Evolutionary conservation across 2,797 vertebrate genomes (phyloP).

Genomic region (Macropodus opercularis): DNA sequence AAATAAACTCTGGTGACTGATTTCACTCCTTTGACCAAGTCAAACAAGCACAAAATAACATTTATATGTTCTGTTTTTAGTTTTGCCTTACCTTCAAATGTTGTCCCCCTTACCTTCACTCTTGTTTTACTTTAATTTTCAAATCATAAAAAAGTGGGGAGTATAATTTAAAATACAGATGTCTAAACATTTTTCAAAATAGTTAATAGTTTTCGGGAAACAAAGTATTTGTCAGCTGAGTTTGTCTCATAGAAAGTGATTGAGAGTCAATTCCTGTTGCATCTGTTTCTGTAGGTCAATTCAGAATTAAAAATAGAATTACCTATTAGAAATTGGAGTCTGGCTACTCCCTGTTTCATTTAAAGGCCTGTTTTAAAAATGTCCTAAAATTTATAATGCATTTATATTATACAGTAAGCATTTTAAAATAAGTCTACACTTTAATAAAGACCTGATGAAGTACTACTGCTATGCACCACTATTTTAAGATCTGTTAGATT

Average conservation of each 20-base stretch:
- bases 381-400: too few relatives aligned
- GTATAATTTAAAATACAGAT: neutral
- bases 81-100: neutral
- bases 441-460: too few relatives aligned
- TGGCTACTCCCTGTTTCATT: constrained; percentile 20
- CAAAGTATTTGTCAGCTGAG: neutral
- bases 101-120: neutral
- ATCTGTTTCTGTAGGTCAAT: too few relatives aligned
- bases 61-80: neutral
- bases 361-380: constrained; percentile 14
- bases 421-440: constrained; percentile 1
- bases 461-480: neutral
- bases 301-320: neutral
- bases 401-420: neutral
- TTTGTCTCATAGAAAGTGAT: neutral
- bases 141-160: too few relatives aligned
- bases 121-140: too few relatives aligned
- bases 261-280: too few relatives aligned
- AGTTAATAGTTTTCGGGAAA: too few relatives aligned
- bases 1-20: neutral
- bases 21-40: constrained; percentile 36
- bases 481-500: neutral
- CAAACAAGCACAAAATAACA: neutral
- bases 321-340: neutral
- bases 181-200: too few relatives aligned